Evolutionary conservation across 2,888 invertebrate species (phyloP), one percentile per base, ranked within the genome.

Genomic region (Tribolium freemani): DNA sequence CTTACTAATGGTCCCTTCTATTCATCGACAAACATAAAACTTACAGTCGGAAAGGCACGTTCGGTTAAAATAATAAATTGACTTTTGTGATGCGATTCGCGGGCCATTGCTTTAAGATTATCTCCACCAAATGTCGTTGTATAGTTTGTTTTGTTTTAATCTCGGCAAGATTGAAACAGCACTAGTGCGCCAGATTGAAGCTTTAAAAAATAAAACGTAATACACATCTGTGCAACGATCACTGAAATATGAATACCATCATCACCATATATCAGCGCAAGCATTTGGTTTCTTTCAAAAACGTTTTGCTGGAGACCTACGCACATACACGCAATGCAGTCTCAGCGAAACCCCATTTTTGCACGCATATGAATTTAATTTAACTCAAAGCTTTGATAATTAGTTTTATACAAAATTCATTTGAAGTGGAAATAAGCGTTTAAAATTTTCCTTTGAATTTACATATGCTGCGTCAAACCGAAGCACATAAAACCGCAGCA

Each of bases 131-230:
- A 58, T 44, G 13, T 57, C 30, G 38, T 38, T 16, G 1, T 8
- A 38, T 44, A 45, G 45, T 58, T 58, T 58, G 54, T 54, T 54
- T 58, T 44, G 38, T 44, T 45, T 45, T 58, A 58, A 58, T 45
- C 44, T 58, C 58, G 16, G 44, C 30, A 10, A 13, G 6, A 57
- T 56, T 38, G 13, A 10, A 54, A 10, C 13, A 31, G 16, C 16
- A 16, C 44, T 45, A 58, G 44, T 45, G 45, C 13, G 20, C 21
- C 60, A 60, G 48, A 60, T 60, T 60, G 48, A 60, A 60, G 26
- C 48, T 16, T 60, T 60, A 60, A 60, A 60, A 60, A 60, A 60
- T 60, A 60, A 60, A 60, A 60, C 21, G 48, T 16, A 60, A 60
- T 60, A 60, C 46, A 48, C 48, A 46, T 60, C 46, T 20, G 46